A percentile compares a stretch with the other conserved stretches of the same genome.
Evolutionary conservation across 2,113 vertebrate species (phyloP).

Genomic region (Artemisiospiza belli): DNA sequence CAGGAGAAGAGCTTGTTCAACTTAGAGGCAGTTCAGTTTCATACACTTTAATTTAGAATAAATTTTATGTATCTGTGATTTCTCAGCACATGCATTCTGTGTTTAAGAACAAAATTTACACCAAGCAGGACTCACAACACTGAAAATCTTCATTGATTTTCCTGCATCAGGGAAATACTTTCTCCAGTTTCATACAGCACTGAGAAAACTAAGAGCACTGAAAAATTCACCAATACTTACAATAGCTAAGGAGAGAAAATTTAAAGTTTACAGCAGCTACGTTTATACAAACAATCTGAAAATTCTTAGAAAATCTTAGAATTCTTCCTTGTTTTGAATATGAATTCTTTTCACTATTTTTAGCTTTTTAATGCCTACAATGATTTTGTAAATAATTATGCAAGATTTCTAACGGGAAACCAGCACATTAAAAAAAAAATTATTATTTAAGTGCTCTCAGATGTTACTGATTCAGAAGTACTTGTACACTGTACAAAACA

Average conservation of each 20-base stretch:
- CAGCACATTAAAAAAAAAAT: background rate
- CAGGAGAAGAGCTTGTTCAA: background rate
- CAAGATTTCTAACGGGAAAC: background rate
- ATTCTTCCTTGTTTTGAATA: background rate
- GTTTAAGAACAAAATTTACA: background rate
- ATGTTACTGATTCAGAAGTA: background rate
- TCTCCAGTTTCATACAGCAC: background rate
- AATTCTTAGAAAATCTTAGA: background rate
- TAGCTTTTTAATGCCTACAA: background rate
- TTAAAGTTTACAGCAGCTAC: background rate
- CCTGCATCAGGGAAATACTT: background rate
- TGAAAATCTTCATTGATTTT: background rate
- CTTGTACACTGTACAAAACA: conserved; percentile 3
- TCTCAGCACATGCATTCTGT: background rate
- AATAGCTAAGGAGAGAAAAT: background rate
- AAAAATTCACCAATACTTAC: background rate
- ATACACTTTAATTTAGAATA: background rate
- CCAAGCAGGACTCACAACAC: background rate
- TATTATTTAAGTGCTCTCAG: background rate
- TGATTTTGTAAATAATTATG: background rate
- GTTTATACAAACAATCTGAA: background rate
- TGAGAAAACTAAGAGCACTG: background rate
- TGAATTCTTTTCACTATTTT: background rate
- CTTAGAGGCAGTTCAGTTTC: background rate
- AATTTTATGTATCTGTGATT: background rate